Base-by-base conservation (phyloP, 2,888 invertebrate species). In the Lochmaea capreae region DNA sequence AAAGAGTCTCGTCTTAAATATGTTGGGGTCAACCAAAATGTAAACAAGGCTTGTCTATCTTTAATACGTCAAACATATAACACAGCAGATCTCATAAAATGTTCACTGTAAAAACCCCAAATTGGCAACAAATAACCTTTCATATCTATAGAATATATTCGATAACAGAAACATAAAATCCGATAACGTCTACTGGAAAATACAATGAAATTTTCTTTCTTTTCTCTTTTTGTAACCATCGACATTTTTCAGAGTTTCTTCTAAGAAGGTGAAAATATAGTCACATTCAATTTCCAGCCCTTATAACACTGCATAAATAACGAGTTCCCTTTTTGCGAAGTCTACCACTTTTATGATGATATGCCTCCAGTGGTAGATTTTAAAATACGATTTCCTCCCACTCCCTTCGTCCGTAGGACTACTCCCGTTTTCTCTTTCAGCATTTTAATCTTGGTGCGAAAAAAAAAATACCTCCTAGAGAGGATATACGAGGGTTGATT, bases 341-440 rank as follows among this genome's bases (percentile, higher is more conserved):
- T 62, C 69, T 69, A 69, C 69, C 62, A 69, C 62, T 69, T 69
- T 69, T 69, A 69, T 69, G 69, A 69, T 69, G 54, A 69, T 69
- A 69, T 42, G 42, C 63, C 69, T 63, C 63, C 63, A 69, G 69
- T 69, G 33, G 33, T 33, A 63, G 69, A 69, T 63, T 69, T 69
- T 69, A 62, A 69, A 69, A 63, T 52, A 49, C 39, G 69, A 69
- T 69, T 54, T n/a, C 39, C 52, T 16, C 67, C 43, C 3, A 46
- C 18, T 11, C 46, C n/a, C 61, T 52, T 33, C 18, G 1, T 33
- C 33, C 8, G 8, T 8, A 33, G 33, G 33, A 33, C 22, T 14
- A 12, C 33, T 61, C 42, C 52, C 54, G 52, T 52, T 18, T 43
- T n/a, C 22, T 39, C 57, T 52, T 52, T 52, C 62, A 66, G 73